phyloP scores from a whole-genome alignment of 1,140 invertebrate genomes.

The Drosophila nebulosa region DNA sequence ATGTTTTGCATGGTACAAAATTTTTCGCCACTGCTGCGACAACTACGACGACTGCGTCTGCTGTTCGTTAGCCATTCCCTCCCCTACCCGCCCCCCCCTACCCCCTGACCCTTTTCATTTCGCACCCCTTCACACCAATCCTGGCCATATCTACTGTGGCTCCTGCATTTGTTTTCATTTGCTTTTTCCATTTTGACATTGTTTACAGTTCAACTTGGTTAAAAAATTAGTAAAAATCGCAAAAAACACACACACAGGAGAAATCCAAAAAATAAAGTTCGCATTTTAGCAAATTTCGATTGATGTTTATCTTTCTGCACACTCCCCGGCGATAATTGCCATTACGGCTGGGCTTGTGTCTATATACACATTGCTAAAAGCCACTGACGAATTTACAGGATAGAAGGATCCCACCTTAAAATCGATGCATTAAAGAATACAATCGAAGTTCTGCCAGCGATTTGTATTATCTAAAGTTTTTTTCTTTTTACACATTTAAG shows the following conservation, averaged over 20 bases:
- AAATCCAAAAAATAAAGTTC: conserved; percentile 5
- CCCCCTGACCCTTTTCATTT: neutral
- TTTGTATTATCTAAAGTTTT: too few species aligned
- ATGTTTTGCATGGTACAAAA: conserved; percentile 70
- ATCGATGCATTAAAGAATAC: too few species aligned
- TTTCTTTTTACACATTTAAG: too few species aligned
- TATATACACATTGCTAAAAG: neutral
- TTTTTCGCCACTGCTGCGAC: conserved; percentile 54
- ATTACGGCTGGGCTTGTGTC: neutral
- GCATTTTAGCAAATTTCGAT: neutral
- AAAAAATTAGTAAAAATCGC: conserved; percentile 69
- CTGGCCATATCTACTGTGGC: conserved; percentile 47
- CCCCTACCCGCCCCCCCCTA: neutral
- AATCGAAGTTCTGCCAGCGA: too few species aligned
- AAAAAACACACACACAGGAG: neutral
- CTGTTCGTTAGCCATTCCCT: conserved; percentile 57
- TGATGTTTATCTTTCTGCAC: neutral
- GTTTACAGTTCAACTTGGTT: conserved; percentile 75
- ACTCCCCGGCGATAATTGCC: neutral
- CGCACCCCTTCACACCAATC: conserved; percentile 14
- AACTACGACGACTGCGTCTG: conserved; percentile 35
- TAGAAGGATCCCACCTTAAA: neutral
- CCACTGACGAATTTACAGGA: neutral
- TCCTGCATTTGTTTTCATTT: conserved; percentile 76
- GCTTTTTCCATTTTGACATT: conserved; percentile 62